Evolutionary conservation across 2,113 vertebrate genomes (phyloP).

Genomic region (Rhegmatorhina hoffmannsi): DNA sequence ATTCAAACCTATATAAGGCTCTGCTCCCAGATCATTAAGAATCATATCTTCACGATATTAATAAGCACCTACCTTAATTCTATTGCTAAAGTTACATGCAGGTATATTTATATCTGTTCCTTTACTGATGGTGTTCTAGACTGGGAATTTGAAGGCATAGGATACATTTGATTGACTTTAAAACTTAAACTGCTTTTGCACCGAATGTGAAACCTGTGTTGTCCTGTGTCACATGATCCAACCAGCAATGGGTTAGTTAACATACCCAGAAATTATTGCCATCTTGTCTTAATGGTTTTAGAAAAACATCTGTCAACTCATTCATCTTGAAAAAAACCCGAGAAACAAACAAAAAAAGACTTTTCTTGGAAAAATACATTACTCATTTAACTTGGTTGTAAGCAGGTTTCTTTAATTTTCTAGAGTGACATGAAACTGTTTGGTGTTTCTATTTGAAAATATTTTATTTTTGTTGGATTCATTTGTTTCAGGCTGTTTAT

Average conservation of each 20-base stretch:
- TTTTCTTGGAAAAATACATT: constrained; percentile 48
- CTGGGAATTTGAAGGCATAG: constrained; percentile 32
- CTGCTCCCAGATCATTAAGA: constrained; percentile 81
- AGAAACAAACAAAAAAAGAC: not conserved
- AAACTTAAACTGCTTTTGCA: constrained; percentile 23
- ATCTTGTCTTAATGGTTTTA: constrained; percentile 69
- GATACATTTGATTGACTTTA: constrained; percentile 27
- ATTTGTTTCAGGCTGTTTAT: constrained; percentile 70
- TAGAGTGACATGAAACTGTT: constrained; percentile 57
- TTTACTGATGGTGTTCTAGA: constrained; percentile 54
- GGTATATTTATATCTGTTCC: constrained; percentile 71
- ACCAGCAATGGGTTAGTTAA: constrained; percentile 53
- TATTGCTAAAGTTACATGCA: constrained; percentile 55
- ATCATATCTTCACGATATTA: constrained; percentile 83
- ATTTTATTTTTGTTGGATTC: constrained; percentile 59
- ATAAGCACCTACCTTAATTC: constrained; percentile 76
- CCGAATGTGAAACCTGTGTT: not conserved
- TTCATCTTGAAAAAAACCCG: constrained; percentile 46
- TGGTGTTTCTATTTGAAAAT: constrained; percentile 61
- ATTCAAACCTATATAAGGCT: constrained; percentile 82
- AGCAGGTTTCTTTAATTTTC: constrained; percentile 69
- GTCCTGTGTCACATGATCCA: constrained; percentile 34
- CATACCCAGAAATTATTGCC: constrained; percentile 68
- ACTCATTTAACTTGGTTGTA: constrained; percentile 61
- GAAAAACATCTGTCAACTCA: constrained; percentile 70